Base-by-base conservation (phyloP, 2,888 invertebrate species). In the Stenodema calcarata region DNA sequence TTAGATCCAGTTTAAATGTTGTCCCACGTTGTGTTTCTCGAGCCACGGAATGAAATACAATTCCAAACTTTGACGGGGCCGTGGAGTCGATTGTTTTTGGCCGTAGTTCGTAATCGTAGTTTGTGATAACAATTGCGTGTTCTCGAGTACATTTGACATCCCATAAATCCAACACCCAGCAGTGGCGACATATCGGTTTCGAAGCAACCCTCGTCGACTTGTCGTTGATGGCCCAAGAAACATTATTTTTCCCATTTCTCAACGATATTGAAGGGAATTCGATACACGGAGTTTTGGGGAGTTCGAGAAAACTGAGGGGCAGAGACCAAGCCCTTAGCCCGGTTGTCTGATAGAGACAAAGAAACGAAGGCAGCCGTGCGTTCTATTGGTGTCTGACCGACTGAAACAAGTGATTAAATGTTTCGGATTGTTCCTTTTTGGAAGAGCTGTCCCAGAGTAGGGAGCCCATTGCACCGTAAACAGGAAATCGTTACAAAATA, bases 331-430 rank as follows among this genome's bases (percentile, higher is more conserved):
- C 35, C 30, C n/a, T 41, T 18, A 73, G n/a, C 35, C 27, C 30
- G 73, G 30, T 14, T 28, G 14, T 41, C 35, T 73, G 73, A 73
- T 73, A 73, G 30, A 73, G 73, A 73, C 73, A 73, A 73, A 73
- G 73, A 73, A 73, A 73, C 73, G 73, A 41, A 73, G 35, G 73
- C 73, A 73, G 73, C 35, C 73, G 73, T 73, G 73, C 73, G 73
- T 73, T 35, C n/a, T 73, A 73, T 70, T 16, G 70, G 70, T 73
- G 73, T 73, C 73, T 73, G 73, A 73, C 41, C 73, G 41, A 73
- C n/a, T 73, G 73, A 73, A 41, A 73, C 73, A 73, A 73, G 73
- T 35, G 73, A 73, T 73, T 73, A 73, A 73, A 73, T 73, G 73
- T n/a, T 35, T 41, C 23, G 62, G 11, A 73, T n/a, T 73, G 73